A percentile compares a stretch with the other conserved stretches of the same genome.
Evolutionary conservation across 2,888 invertebrate genomes (phyloP).

Genomic region (Eristalis tenax): DNA sequence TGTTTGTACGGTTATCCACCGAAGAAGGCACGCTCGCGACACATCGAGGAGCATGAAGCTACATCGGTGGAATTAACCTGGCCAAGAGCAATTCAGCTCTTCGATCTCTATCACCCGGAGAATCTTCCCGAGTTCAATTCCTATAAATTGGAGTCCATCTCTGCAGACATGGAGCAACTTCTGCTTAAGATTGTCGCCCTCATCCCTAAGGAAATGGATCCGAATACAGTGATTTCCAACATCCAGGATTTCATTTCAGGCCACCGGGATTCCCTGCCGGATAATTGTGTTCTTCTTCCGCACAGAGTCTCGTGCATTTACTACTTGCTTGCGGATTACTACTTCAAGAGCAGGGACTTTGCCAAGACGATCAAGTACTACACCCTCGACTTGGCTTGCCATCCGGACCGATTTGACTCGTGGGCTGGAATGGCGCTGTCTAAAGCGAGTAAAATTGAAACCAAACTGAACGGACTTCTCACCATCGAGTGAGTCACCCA

Average conservation of each 20-base stretch:
- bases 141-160: slow-evolving; percentile 88
- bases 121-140: slow-evolving; percentile 91
- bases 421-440: slow-evolving; percentile 96
- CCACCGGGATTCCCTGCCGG: slow-evolving; percentile 83
- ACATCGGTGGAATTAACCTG: slow-evolving; percentile 87
- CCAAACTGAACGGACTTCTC: slow-evolving; percentile 89
- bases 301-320: slow-evolving; percentile 88
- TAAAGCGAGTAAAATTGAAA: slow-evolving; percentile 89
- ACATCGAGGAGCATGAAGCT: slow-evolving; percentile 85
- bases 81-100: slow-evolving; percentile 88
- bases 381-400: slow-evolving; percentile 90
- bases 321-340: slow-evolving; percentile 95
- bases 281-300: slow-evolving; percentile 82
- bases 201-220: slow-evolving; percentile 87
- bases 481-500: slow-evolving; percentile 82
- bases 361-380: slow-evolving; percentile 90
- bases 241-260: slow-evolving; percentile 87
- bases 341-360: slow-evolving; percentile 93
- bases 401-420: slow-evolving; percentile 91
- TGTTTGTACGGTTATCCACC: slow-evolving; percentile 93
- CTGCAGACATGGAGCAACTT: slow-evolving; percentile 89
- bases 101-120: slow-evolving; percentile 91
- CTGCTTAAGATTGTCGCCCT: slow-evolving; percentile 87
- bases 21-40: slow-evolving; percentile 84
- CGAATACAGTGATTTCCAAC: slow-evolving; percentile 84